A percentile compares a stretch with the other conserved stretches of the same genome.
Evolutionary conservation across 2,113 vertebrate genomes (phyloP).

Genomic region (Butorides virescens): DNA sequence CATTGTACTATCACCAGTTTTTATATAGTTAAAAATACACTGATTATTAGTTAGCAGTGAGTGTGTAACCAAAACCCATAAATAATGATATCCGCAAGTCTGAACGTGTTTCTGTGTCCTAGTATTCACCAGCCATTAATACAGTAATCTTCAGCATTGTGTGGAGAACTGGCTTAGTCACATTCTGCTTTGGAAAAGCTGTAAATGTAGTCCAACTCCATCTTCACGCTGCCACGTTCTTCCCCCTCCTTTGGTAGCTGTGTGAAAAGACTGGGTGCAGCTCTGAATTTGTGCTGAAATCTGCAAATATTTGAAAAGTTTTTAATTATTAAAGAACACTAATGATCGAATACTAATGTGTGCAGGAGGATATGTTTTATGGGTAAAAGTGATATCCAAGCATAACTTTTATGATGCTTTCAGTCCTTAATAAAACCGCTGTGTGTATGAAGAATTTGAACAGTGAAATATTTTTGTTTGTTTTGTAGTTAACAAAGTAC

Average conservation of each 20-base stretch:
- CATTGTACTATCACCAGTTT: background rate
- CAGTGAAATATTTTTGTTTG: background rate
- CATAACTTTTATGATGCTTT: background rate
- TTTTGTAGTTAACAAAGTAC: conserved; percentile 80
- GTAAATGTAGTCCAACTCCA: background rate
- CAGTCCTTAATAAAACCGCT: background rate
- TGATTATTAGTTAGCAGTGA: background rate
- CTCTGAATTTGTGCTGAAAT: background rate
- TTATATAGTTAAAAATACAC: background rate
- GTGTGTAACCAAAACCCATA: background rate
- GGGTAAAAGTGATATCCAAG: background rate
- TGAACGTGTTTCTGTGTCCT: background rate
- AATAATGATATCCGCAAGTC: background rate
- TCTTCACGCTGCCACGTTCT: background rate
- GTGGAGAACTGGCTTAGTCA: background rate
- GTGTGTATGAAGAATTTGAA: background rate
- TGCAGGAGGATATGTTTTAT: background rate
- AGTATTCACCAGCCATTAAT: background rate
- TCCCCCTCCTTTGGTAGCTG: background rate
- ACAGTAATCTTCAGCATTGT: background rate
- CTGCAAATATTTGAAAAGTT: background rate
- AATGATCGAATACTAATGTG: background rate
- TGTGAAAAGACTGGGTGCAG: background rate
- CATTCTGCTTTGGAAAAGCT: background rate
- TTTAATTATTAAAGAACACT: background rate